Evolutionary conservation across 2,113 vertebrate species (phyloP), one percentile per base, ranked within the genome.

Genomic region (Clarias magur): DNA sequence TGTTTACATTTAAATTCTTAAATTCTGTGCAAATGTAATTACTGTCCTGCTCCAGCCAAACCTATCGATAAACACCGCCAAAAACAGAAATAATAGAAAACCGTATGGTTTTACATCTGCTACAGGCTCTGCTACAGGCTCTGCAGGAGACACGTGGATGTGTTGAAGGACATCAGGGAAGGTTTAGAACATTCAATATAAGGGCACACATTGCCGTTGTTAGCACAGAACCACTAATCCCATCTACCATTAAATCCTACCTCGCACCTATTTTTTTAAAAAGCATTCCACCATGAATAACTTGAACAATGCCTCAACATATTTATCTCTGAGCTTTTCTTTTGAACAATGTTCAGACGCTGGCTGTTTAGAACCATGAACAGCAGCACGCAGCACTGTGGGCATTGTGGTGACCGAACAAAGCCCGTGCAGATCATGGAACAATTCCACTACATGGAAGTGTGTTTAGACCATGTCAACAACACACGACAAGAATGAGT

Each of bases 61-160:
- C 53, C 1, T 30, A 80, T 80, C 25, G 8, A 56, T 56, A 54
- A 79, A 13, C 21, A 79, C 1, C 0, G 11, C 23, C 9, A 72
- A 30, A 73, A 10, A 73, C 3, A 19, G 9, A 54, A 78, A 54
- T n/a, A 75, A 75, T 3, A 75, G 34, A 30, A 72, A 0, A 75
- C 13, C 34, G 34, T 38, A 38, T n/a, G n/a, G n/a, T n/a, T n/a
- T n/a, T n/a, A n/a, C n/a, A n/a, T n/a, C n/a, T n/a, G n/a, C n/a
- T n/a, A n/a, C n/a, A n/a, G n/a, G n/a, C n/a, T 59, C 6, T 0
- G 91, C 89, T 38, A 95, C 90, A 0, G 93, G 92, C n/a, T 92
- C 95, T 95, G 93, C 4, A 15, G 10, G 21, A 54, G 59, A 25
- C 57, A n/a, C 12, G n/a, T 21, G n/a, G 73, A 60, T 67, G 23